These are phyloP conservation scores for Pituophis catenifer DNA, from an alignment of 2,113 vertebrate genomes.

Conservation along the genomic window DNA sequence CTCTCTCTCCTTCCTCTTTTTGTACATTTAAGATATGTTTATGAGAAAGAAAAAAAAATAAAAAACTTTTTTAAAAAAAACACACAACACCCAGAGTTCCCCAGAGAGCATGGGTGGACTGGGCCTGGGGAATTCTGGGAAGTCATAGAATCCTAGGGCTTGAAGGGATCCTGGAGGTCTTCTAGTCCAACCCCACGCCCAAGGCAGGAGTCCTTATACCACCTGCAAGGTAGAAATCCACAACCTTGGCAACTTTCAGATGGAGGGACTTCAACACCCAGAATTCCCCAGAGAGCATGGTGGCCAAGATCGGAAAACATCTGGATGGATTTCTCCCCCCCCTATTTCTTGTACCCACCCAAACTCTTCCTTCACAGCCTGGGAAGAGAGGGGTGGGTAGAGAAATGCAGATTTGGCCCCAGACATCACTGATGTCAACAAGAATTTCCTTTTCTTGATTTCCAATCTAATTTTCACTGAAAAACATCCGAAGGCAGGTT, in stretches of 20 bases:
- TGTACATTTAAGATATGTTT: no score
- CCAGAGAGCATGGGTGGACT: no score
- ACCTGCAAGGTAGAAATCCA: background rate
- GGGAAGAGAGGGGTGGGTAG: background rate
- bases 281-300: background rate
- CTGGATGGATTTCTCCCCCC: background rate
- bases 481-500: background rate
- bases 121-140: background rate
- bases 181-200: background rate
- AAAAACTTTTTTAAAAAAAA: no score
- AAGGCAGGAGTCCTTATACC: no score
- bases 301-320: background rate
- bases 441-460: background rate
- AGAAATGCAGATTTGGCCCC: background rate
- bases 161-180: no score
- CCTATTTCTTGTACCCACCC: background rate
- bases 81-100: no score
- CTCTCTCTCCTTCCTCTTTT: no score
- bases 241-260: background rate
- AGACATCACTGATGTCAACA: background rate
- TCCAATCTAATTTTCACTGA: background rate
- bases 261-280: background rate
- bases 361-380: background rate
- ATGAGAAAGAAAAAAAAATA: no score
- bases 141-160: background rate